phyloP scores from a whole-genome alignment of 2,113 vertebrate species.

The Triplophysa tibetana region DNA sequence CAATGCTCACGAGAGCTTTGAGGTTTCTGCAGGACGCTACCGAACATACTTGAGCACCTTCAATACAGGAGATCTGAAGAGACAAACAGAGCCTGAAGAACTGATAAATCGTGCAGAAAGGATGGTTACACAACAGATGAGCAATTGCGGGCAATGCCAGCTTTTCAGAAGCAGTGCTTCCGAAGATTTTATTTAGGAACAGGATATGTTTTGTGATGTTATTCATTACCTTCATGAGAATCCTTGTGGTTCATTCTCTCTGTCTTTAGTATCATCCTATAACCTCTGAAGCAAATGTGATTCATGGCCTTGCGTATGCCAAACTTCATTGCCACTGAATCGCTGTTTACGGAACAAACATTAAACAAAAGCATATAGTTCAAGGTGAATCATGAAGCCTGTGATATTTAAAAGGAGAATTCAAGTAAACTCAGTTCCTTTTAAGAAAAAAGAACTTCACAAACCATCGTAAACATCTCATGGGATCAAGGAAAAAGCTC shows the following conservation, averaged over 20 bases:
- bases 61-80: conserved; percentile 9
- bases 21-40: conserved; percentile 8
- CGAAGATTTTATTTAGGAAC: conserved; percentile 5
- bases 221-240: conserved; percentile 31
- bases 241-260: neutral
- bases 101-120: conserved; percentile 1
- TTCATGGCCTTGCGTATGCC: conserved; percentile 21
- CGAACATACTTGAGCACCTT: conserved; percentile 21
- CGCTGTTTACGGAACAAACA: conserved; percentile 8
- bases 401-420: neutral
- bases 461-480: neutral
- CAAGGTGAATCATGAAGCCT: conserved; percentile 10
- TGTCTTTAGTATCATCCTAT: neutral
- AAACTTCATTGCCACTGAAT: conserved; percentile 18
- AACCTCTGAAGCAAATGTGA: conserved; percentile 25
- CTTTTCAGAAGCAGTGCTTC: conserved; percentile 25
- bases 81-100: conserved; percentile 15
- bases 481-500: neutral
- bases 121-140: conserved; percentile 12
- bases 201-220: neutral
- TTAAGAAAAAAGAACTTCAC: neutral
- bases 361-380: neutral
- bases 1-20: conserved; percentile 4
- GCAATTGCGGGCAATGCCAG: neutral
- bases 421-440: neutral